Evolutionary conservation across 2,797 vertebrate species (phyloP).

Genomic region (Chiloscyllium punctatum): DNA sequence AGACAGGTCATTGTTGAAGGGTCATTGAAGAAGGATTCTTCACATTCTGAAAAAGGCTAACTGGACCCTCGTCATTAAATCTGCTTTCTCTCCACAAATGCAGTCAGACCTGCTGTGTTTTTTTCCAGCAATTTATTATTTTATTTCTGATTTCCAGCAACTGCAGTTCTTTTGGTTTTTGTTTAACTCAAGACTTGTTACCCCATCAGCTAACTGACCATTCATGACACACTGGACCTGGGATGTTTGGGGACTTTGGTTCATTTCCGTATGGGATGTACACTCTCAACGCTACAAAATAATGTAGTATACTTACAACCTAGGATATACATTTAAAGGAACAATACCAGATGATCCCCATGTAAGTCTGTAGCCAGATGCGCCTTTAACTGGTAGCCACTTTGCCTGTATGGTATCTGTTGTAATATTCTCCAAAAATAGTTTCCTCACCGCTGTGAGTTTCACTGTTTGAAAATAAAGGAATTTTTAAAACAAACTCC

Average conservation of each 20-base stretch:
- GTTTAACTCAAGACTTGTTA: neutral
- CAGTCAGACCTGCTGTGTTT: no score
- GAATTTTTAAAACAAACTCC: neutral
- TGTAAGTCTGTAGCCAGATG: conserved; percentile 79
- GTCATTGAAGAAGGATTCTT: no score
- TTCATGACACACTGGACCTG: neutral
- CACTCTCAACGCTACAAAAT: neutral
- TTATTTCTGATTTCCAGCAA: no score
- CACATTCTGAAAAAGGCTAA: no score
- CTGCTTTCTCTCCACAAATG: no score
- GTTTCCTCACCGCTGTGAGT: conserved; percentile 62
- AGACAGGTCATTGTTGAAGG: no score
- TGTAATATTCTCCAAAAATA: conserved; percentile 74
- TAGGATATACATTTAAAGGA: neutral
- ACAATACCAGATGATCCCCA: conserved; percentile 69
- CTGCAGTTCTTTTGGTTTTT: no score
- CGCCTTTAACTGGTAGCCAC: conserved; percentile 72
- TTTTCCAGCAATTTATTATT: no score
- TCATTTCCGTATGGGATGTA: neutral
- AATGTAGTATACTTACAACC: neutral
- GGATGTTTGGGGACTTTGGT: neutral
- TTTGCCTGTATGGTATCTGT: conserved; percentile 73
- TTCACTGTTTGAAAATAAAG: conserved; percentile 61
- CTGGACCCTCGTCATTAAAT: no score
- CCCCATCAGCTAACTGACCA: neutral